These are phyloP conservation scores for Merluccius polli DNA, from an alignment of 2,797 vertebrate genomes.

Conservation along the genomic window DNA sequence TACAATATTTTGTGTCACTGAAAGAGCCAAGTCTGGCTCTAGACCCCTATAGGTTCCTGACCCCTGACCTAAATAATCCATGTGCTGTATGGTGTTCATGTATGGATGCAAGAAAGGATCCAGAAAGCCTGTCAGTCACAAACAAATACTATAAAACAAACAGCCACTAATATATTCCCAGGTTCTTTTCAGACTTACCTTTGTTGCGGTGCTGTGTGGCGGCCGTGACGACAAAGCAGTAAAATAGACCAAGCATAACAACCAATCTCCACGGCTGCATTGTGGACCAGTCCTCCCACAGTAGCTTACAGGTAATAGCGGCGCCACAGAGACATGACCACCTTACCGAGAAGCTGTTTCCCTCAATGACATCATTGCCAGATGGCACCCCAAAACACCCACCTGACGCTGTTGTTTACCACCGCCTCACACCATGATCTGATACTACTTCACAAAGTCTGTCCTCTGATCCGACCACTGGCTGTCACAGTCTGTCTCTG, in stretches of 20 bases:
- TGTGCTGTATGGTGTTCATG: too few relatives aligned
- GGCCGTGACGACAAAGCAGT: constrained; percentile 33
- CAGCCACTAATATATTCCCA: background rate
- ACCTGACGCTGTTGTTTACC: constrained; percentile 12
- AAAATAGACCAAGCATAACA: constrained; percentile 37
- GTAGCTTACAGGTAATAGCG: background rate
- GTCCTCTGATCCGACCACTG: background rate
- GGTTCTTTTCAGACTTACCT: constrained; percentile 37
- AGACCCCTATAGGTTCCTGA: too few relatives aligned
- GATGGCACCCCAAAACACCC: background rate
- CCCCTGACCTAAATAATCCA: too few relatives aligned
- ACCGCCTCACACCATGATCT: background rate
- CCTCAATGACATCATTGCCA: background rate
- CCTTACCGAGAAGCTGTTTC: background rate
- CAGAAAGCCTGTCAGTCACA: too few relatives aligned
- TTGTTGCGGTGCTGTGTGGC: constrained; percentile 4
- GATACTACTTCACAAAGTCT: background rate
- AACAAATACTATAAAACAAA: background rate
- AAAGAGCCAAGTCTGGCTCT: too few relatives aligned
- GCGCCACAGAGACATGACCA: background rate
- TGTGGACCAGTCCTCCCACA: background rate
- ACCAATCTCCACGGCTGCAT: constrained; percentile 48
- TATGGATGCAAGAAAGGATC: too few relatives aligned
- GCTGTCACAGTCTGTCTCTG: constrained; percentile 16
- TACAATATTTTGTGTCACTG: background rate